Evolutionary conservation across 2,888 invertebrate genomes (phyloP), one percentile per base, ranked within the genome.

Genomic region (Sinhomidia bicolor): DNA sequence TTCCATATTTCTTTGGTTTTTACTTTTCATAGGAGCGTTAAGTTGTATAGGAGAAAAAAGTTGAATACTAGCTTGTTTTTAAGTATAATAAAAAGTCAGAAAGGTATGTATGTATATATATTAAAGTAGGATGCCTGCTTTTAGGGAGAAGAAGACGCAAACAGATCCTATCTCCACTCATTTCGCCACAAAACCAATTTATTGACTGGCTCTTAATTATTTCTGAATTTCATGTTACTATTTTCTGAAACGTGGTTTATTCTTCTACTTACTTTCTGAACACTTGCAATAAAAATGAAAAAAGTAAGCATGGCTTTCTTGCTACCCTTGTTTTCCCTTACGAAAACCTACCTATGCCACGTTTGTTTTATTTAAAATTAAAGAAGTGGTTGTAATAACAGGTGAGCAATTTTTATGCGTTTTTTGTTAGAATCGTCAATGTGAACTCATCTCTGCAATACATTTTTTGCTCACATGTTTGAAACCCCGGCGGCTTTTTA

Each of bases 131-230:
- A n/a, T n/a, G n/a, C n/a, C n/a, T 60, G 12, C 57, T 79, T 79
- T 14, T 79, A 12, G 36, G 20, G 32, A 1, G 32, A 51, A 17
- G 12, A 32, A 17, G n/a, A 57, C 17, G 36, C 20, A 6, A 71
- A 47, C 10, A 74, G 44, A 4, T 74, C 7, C 12, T 1, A 14
- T 74, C 26, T 47, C 1, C 26, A 26, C 29, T 60, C 60, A 4
- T 68, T 80, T 29, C 51, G n/a, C 62, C 29, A n/a, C 47, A 9
- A 26, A 74, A 44, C 54, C 57, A 57, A 74, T 83, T 83, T 20
- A 23, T 57, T n/a, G n/a, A n/a, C 41, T 57, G 9, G 9, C 26
- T 57, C 74, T 54, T 74, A 74, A 74, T 74, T 83, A 44, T 60
- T 20, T 47, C 17, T 29, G 68, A 47, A 17, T 41, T 32, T 36